Evolutionary conservation across 2,113 vertebrate genomes (phyloP), one percentile per base, ranked within the genome.

Genomic region (Lethenteron camtschaticum): DNA sequence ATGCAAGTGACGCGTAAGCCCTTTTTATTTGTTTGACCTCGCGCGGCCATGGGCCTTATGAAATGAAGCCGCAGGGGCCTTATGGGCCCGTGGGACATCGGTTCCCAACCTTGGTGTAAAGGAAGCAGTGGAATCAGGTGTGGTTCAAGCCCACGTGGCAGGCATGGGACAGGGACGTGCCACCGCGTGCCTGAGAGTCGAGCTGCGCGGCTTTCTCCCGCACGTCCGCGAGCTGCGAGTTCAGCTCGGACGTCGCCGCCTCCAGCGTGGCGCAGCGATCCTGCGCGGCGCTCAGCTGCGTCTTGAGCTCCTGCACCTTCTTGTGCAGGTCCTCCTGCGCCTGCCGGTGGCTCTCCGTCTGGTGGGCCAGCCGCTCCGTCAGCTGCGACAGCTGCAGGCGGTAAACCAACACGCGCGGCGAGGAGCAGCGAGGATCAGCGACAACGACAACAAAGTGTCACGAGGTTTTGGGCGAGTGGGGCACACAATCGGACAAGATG

Each of bases 301-400:
- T 83, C 80, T 97, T 96, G 78, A 96, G 92, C 74, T 96, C 92
- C 76, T 99, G 94, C 14, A 97, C 83, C 78, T 97, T 88, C 69
- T 97, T 84, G 4, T 99, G 94, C 56, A 99, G 80, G 79, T 99
- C 87, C 73, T 99, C 92, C 76, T 90, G 88, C 68, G 90, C 92
- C 78, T 97, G 94, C 74, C 92, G 96, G 80, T 99, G 87, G 78
- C 92, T 99, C 81, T 97, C 92, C 0, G 88, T 95, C 20, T 97
- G 94, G 78, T 99, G n/a, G 2, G 63, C 63, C 24, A 96, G 76
- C 78, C 96, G 96, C 76, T 96, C 89, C 24, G 84, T 86, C 74
- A 99, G 75, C 70, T 95, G 90, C 24, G 81, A 83, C 68, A 96
- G 86, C 94, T 99, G 75, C 11, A 66, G 14, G 18, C 5, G 14